phyloP scores from a whole-genome alignment of 2,113 vertebrate species.

The Pongo abelii region DNA sequence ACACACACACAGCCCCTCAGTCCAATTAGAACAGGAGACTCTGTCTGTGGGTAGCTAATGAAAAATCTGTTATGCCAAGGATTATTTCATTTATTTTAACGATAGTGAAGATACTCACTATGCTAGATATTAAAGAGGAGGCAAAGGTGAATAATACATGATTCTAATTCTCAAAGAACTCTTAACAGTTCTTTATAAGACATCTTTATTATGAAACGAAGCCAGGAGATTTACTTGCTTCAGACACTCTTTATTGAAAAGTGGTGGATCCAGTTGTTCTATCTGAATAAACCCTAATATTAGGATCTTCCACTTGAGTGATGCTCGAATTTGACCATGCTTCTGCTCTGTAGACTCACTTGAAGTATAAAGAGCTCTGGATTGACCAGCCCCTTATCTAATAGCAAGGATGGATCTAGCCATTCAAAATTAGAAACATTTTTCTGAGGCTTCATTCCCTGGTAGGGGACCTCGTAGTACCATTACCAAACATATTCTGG shows the following conservation, averaged over 20 bases:
- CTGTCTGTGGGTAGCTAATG: not conserved
- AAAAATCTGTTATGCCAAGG: not conserved
- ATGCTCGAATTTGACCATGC: not conserved
- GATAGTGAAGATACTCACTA: not conserved
- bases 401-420: not conserved
- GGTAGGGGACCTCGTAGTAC: not conserved
- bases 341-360: not conserved
- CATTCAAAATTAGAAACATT: not conserved
- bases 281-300: not conserved
- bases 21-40: not conserved
- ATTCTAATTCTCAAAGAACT: not conserved
- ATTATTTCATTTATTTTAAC: not conserved
- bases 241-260: not conserved
- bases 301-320: not conserved
- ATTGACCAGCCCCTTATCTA: not conserved
- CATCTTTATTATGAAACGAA: not conserved
- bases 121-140: not conserved
- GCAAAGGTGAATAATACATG: not conserved
- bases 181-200: not conserved
- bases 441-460: not conserved
- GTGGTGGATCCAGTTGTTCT: not conserved
- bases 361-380: not conserved
- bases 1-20: not conserved
- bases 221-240: not conserved
- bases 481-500: not conserved